These are phyloP conservation scores for Drosophila kanapiae DNA, from an alignment of 1,140 invertebrate species.

Conservation along the genomic window DNA sequence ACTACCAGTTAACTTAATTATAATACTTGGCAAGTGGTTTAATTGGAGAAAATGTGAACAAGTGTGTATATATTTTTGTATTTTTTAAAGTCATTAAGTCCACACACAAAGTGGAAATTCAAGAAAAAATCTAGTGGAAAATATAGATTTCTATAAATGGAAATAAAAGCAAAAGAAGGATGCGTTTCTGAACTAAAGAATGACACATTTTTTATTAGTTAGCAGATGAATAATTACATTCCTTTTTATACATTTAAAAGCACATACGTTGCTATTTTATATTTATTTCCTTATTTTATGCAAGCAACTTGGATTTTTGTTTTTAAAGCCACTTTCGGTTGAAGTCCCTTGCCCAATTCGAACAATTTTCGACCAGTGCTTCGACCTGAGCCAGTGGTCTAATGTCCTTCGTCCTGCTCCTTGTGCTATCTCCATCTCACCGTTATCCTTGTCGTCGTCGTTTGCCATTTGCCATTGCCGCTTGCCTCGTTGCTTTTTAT, in stretches of 20 bases:
- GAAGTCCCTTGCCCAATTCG: no score
- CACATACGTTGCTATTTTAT: no score
- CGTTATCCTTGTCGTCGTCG: slow-evolving; percentile 54
- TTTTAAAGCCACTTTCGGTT: not conserved
- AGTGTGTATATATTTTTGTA: not conserved
- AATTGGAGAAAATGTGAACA: not conserved
- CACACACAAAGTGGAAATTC: not conserved
- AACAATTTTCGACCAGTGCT: slow-evolving; percentile 2
- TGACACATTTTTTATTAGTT: no score
- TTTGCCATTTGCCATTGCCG: slow-evolving; percentile 37
- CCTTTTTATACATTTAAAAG: not conserved
- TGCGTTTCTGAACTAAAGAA: not conserved
- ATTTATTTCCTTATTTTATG: not conserved
- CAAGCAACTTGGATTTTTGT: no score
- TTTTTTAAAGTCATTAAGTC: no score
- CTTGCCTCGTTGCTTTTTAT: slow-evolving; percentile 76
- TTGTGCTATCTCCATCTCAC: slow-evolving; percentile 51
- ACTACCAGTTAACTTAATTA: not conserved
- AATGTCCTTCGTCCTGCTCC: slow-evolving; percentile 35
- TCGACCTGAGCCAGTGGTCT: slow-evolving; percentile 51
- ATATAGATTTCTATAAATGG: not conserved
- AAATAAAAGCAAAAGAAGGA: not conserved
- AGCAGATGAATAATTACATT: not conserved
- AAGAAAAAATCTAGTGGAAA: not conserved
- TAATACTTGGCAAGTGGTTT: not conserved